These are phyloP conservation scores for Pseudococcus longispinus DNA, from an alignment of 2,888 invertebrate species.

Conservation along the genomic window DNA sequence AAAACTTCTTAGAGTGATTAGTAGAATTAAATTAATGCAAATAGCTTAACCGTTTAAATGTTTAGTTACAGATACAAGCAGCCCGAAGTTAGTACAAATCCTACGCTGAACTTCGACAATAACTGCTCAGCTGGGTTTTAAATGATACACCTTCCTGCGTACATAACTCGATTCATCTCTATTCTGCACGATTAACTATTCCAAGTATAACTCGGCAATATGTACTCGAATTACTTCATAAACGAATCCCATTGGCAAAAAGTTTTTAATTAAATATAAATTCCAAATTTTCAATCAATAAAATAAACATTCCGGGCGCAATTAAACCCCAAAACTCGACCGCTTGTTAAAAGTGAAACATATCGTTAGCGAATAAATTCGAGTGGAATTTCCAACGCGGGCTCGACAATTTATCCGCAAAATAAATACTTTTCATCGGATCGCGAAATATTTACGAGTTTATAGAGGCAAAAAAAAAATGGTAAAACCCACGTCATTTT, in stretches of 20 bases:
- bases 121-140: background rate
- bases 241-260: background rate
- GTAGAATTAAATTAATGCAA: conserved; percentile 5
- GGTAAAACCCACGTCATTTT: background rate
- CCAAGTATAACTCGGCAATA: background rate
- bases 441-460: conserved; percentile 7
- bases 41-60: background rate
- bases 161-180: background rate
- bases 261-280: background rate
- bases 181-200: background rate
- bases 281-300: background rate
- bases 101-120: too few relatives aligned
- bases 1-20: background rate
- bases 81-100: background rate
- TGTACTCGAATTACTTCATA: background rate
- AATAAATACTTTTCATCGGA: background rate
- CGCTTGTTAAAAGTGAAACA: background rate
- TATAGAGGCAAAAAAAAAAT: background rate
- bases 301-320: background rate
- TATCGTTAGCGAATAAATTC: background rate
- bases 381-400: background rate
- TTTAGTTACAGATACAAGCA: background rate
- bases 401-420: background rate
- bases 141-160: background rate
- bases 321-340: background rate